These are phyloP conservation scores for Vanessa atalanta DNA, from an alignment of 1,140 invertebrate genomes.

Conservation along the genomic window DNA sequence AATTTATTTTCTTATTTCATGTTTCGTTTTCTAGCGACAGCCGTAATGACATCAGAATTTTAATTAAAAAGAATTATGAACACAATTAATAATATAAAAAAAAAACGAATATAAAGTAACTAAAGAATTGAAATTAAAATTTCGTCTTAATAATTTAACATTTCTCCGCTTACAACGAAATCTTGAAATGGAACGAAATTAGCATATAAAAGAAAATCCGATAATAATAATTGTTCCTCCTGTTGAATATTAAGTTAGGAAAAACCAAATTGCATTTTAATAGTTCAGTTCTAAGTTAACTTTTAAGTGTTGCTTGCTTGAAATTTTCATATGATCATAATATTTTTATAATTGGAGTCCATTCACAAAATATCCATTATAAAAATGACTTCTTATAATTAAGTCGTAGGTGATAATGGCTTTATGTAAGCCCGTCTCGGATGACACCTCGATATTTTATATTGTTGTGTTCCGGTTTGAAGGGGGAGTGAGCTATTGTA, in stretches of 20 bases:
- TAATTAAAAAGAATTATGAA: slow-evolving; percentile 7
- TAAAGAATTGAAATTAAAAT: not conserved
- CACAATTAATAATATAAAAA: not conserved
- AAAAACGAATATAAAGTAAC: not conserved
- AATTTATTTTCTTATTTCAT: not conserved
- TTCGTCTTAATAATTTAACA: slow-evolving; percentile 1
- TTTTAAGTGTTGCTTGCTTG: not conserved
- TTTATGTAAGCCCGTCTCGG: no score
- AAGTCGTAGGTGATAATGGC: no score
- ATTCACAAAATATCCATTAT: no score
- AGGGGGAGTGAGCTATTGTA: no score
- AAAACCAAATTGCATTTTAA: slow-evolving; percentile 22
- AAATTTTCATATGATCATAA: no score
- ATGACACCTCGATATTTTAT: no score
- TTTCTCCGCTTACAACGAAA: not conserved
- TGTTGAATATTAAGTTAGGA: slow-evolving; percentile 29
- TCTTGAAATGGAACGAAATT: slow-evolving; percentile 29
- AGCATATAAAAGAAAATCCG: slow-evolving; percentile 40
- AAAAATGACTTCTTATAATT: no score
- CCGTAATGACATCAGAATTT: not conserved
- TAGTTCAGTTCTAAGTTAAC: slow-evolving; percentile 29
- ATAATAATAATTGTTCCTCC: slow-evolving; percentile 32
- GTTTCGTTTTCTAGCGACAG: not conserved
- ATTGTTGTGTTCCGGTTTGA: no score
- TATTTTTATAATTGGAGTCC: no score